Evolutionary conservation across 2,113 vertebrate species (phyloP), one percentile per base, ranked within the genome.

Genomic region (Parotia lawesii): DNA sequence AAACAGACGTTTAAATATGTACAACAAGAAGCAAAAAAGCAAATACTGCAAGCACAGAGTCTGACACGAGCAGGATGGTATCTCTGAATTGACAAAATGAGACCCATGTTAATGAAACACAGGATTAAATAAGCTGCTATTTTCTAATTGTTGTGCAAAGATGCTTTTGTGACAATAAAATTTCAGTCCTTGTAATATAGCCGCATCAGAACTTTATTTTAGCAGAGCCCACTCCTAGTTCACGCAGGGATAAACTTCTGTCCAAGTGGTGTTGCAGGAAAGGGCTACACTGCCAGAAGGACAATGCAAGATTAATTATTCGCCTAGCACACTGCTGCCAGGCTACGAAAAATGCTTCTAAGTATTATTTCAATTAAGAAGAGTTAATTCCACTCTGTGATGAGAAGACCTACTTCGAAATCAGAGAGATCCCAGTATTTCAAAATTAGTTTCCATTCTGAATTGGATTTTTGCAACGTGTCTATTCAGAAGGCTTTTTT

Each of bases 301-400:
- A 90, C 85, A 95, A 94, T 90, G 47, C 82, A 92, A 67, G 47
- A 90, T 74, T 92, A 82, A 96, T 96, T 89, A 62, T 76, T 95
- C 72, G 38, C 87, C 81, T 47, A 62, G 81, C 40, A 93, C 62
- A 44, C 42, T 85, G 74, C 87, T 94, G 71, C 89, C 89, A 87
- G 89, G 50, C 78, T 89, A 54, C 29, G 60, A 95, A 87, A 94
- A 96, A 94, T 73, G 70, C 58, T 82, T 89, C 87, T 75, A 66
- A 87, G 81, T 95, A 73, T 93, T 95, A 87, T 85, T 94, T 93
- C 89, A 91, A 96, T 94, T 93, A 91, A 61, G 66, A 87, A 61
- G 74, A 93, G 85, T 87, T 85, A 90, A 85, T 93, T 86, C 54
- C 51, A 93, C 67, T 25, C 28, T 54, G 56, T 85, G 92, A 95